A percentile compares a stretch with the other conserved stretches of the same genome.
phyloP scores from a whole-genome alignment of 2,888 invertebrate species.

The Tigriopus californicus region DNA sequence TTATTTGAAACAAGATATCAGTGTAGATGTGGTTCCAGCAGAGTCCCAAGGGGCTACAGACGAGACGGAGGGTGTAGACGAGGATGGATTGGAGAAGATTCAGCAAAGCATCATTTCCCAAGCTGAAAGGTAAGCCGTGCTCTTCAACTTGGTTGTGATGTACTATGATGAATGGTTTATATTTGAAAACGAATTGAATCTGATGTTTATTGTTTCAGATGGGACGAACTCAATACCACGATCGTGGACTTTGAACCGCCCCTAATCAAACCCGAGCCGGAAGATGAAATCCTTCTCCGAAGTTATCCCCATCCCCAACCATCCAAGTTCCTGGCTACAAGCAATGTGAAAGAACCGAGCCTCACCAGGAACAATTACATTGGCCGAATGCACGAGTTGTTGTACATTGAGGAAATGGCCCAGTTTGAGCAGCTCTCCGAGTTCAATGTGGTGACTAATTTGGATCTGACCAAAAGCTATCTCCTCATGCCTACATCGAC shows the following conservation, averaged over 20 bases:
- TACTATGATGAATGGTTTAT: slow-evolving; percentile 20
- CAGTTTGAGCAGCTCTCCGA: slow-evolving; percentile 44
- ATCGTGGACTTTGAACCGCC: slow-evolving; percentile 29
- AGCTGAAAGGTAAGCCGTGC: background rate
- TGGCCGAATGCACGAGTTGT: slow-evolving; percentile 50
- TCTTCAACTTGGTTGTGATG: slow-evolving; percentile 19
- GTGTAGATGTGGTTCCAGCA: slow-evolving; percentile 49
- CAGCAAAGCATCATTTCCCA: background rate
- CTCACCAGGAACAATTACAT: slow-evolving; percentile 48
- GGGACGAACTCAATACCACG: slow-evolving; percentile 37
- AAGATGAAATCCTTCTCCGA: slow-evolving; percentile 32
- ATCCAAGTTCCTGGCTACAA: slow-evolving; percentile 44
- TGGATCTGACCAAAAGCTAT: slow-evolving; percentile 45
- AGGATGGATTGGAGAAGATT: slow-evolving; percentile 2
- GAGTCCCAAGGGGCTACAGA: background rate
- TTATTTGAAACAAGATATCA: slow-evolving; percentile 41
- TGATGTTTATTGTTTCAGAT: slow-evolving; percentile 31
- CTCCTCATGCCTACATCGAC: slow-evolving; percentile 37
- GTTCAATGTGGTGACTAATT: slow-evolving; percentile 43
- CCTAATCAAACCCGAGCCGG: slow-evolving; percentile 31
- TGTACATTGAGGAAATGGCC: slow-evolving; percentile 57
- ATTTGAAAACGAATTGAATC: slow-evolving; percentile 21
- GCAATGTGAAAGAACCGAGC: slow-evolving; percentile 36
- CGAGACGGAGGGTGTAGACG: background rate
- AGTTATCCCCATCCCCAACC: slow-evolving; percentile 46